Conservation (phyloP, 2,797 vertebrate species). For the Allobates femoralis region DNA sequence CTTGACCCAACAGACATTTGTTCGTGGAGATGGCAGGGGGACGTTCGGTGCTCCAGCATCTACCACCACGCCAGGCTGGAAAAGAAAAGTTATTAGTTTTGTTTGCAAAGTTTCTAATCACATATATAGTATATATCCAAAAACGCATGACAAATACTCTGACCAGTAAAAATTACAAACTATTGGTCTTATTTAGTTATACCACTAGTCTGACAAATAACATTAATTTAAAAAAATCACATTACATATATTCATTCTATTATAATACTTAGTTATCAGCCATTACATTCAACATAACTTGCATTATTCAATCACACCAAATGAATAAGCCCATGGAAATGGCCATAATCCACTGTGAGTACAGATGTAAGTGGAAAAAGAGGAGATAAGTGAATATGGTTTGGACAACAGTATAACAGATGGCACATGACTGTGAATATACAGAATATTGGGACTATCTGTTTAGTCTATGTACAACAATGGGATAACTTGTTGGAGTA, state of each 20-base stretch:
- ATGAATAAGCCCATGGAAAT: too few relatives aligned
- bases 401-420: not conserved
- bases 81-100: conserved; percentile 61
- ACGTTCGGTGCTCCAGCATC: conserved; percentile 33
- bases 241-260: too few relatives aligned
- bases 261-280: too few relatives aligned
- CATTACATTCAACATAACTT: too few relatives aligned
- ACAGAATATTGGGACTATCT: too few relatives aligned
- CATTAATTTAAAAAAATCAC: too few relatives aligned
- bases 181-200: not conserved
- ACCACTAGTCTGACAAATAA: too few relatives aligned
- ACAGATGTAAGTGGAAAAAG: not conserved
- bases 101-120: not conserved
- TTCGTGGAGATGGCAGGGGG: conserved; percentile 52
- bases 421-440: too few relatives aligned
- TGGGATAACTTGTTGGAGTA: too few relatives aligned
- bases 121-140: not conserved
- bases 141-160: not conserved
- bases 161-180: not conserved
- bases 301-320: too few relatives aligned
- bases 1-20: conserved; percentile 41
- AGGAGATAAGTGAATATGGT: not conserved
- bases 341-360: not conserved
- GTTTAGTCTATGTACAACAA: too few relatives aligned
- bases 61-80: conserved; percentile 66